phyloP scores from a whole-genome alignment of 2,888 invertebrate species.

The Lasioglossum figueresi region DNA sequence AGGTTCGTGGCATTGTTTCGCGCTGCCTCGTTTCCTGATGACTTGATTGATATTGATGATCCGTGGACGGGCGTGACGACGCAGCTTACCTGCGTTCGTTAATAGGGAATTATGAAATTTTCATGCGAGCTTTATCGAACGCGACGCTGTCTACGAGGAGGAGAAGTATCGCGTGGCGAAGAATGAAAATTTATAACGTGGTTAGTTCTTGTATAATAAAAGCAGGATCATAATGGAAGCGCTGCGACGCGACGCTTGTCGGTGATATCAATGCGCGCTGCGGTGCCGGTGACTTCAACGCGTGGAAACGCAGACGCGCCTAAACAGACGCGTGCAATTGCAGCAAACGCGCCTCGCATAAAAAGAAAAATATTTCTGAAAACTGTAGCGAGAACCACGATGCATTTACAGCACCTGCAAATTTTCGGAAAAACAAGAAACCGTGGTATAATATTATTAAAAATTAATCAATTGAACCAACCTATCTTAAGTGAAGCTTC shows the following conservation, averaged over 20 bases:
- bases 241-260: not conserved
- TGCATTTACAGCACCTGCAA: no score
- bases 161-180: not conserved
- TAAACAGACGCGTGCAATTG: not conserved
- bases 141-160: not conserved
- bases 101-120: slow-evolving; percentile 4
- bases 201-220: not conserved
- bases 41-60: slow-evolving; percentile 19
- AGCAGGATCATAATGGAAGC: not conserved
- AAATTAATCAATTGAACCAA: no score
- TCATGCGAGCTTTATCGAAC: not conserved
- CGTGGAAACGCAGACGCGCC: not conserved
- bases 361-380: not conserved
- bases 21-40: slow-evolving; percentile 2
- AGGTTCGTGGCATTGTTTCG: slow-evolving; percentile 7
- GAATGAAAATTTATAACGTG: slow-evolving; percentile 4
- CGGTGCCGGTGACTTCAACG: not conserved
- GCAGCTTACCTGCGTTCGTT: not conserved
- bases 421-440: no score
- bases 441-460: no score
- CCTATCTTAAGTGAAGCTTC: no score
- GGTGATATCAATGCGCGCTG: slow-evolving; percentile 12
- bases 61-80: not conserved
- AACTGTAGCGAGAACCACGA: not conserved
- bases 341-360: no score